Evolutionary conservation across 2,888 invertebrate genomes (phyloP), one percentile per base, ranked within the genome.

Genomic region (Cataglyphis cursor): DNA sequence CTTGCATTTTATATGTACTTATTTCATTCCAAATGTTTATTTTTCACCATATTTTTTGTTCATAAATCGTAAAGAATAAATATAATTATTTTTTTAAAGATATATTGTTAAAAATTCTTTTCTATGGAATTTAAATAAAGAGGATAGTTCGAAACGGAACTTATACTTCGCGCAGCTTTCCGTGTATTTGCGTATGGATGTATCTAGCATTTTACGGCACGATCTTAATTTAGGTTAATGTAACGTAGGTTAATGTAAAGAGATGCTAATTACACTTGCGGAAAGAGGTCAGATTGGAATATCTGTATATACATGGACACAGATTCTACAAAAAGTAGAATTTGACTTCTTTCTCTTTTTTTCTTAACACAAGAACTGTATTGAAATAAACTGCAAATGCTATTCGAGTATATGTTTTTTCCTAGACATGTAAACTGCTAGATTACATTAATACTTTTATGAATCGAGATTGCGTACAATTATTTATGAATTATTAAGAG

Each of bases 231-330:
- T 89, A 72, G 89, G 82, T 89, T 85, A 89, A 89, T 86, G 83
- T 85, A 85, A 87, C 78, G 28, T 89, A 72, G 89, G 84, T 89
- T 85, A 89, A 89, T 87, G 83, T 85, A 85, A 87, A 62, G 59
- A 61, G 35, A 62, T 28, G 41, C 41, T 24, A 72, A 68, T 28
- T 78, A 15, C 68, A 21, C 12, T 31, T 12, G 82, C 41, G 15
- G 41, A 68, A 41, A 38, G 35, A 68, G 28, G 64, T 62, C 66
- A 76, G 51, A 59, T n/a, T 72, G 61, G 21, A 74, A 4, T 35
- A 24, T 35, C 5, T 31, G n/a, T n/a, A 73, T 24, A n/a, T 54
- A 38, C n/a, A 44, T 59, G 44, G n/a, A 70, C 28, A 72, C 15
- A 54, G 54, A 41, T 41, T 4, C 28, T 54, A 54, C 41, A 54